Percentiles rank a stretch among this genome's conserved stretches.
phyloP scores from a whole-genome alignment of 2,797 vertebrate genomes.

The Anas capensis region DNA sequence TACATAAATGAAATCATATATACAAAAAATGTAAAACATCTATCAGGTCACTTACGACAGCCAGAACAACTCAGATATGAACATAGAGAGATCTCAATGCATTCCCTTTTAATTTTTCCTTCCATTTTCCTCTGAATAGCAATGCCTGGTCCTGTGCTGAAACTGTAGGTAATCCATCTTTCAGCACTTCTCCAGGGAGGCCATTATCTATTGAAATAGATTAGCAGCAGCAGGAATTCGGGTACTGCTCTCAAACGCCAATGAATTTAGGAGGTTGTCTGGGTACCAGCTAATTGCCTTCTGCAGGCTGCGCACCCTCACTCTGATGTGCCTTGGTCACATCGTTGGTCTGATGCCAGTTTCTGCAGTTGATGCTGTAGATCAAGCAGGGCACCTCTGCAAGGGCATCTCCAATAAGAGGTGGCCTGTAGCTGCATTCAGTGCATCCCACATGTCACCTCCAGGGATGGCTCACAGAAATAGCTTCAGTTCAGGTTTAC shows the following conservation, averaged over 20 bases:
- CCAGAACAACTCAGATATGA: neutral
- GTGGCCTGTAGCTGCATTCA: fast-evolving
- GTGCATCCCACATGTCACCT: neutral
- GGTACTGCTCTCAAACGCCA: neutral
- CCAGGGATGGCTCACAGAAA: neutral
- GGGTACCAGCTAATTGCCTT: neutral
- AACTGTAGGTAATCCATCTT: neutral
- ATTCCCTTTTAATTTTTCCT: neutral
- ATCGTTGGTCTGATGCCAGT: fast-evolving
- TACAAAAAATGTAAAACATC: neutral
- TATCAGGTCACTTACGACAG: neutral
- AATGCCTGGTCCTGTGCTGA: neutral
- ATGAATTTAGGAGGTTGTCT: too few species aligned
- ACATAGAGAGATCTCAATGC: neutral
- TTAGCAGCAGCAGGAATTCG: neutral
- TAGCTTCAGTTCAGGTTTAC: neutral
- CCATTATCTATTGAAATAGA: neutral
- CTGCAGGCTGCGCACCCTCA: neutral
- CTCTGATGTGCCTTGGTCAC: fast-evolving
- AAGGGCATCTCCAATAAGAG: neutral
- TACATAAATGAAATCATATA: neutral
- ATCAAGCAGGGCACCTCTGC: neutral
- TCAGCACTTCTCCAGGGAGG: neutral
- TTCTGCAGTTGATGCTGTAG: neutral
- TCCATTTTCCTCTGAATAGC: neutral